phyloP scores from a whole-genome alignment of 2,113 vertebrate genomes.

The Argyrosomus japonicus region DNA sequence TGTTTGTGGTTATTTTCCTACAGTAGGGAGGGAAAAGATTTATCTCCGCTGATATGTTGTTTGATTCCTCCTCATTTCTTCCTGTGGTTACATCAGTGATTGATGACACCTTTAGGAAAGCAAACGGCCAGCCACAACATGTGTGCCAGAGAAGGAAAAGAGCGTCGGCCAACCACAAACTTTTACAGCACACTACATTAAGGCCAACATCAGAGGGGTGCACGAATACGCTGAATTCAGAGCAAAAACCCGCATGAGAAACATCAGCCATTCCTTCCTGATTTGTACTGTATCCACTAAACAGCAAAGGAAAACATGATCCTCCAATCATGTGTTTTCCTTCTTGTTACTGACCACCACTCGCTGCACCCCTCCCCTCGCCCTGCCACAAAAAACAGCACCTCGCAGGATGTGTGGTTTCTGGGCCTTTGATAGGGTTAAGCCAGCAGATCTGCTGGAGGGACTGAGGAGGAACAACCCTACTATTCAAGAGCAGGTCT shows the following conservation, averaged over 20 bases:
- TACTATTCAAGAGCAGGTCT: slow-evolving; percentile 73
- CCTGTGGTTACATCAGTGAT: slow-evolving; percentile 19
- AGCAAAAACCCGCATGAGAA: slow-evolving; percentile 49
- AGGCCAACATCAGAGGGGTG: slow-evolving; percentile 36
- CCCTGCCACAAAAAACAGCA: slow-evolving; percentile 62
- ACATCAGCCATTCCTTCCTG: slow-evolving; percentile 49
- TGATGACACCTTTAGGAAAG: slow-evolving; percentile 39
- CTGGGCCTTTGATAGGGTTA: slow-evolving; percentile 70
- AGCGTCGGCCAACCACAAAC: slow-evolving; percentile 25
- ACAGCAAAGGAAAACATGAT: slow-evolving; percentile 52
- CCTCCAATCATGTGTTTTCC: slow-evolving; percentile 50
- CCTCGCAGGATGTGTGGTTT: slow-evolving; percentile 73
- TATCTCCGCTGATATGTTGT: slow-evolving; percentile 8
- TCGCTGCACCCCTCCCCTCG: slow-evolving; percentile 24
- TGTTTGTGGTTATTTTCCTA: slow-evolving; percentile 11
- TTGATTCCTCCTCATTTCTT: slow-evolving; percentile 20
- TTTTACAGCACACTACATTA: slow-evolving; percentile 29
- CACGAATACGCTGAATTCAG: slow-evolving; percentile 32
- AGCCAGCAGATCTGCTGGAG: slow-evolving; percentile 52
- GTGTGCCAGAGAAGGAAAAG: slow-evolving; percentile 34
- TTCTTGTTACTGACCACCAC: slow-evolving; percentile 31
- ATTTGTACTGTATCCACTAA: slow-evolving; percentile 46
- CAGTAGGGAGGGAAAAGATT: slow-evolving; percentile 11
- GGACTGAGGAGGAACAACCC: slow-evolving; percentile 65
- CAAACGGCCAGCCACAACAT: slow-evolving; percentile 8